These are phyloP conservation scores for Zeugodacus cucurbitae DNA, from an alignment of 1,140 invertebrate species.

Conservation along the genomic window DNA sequence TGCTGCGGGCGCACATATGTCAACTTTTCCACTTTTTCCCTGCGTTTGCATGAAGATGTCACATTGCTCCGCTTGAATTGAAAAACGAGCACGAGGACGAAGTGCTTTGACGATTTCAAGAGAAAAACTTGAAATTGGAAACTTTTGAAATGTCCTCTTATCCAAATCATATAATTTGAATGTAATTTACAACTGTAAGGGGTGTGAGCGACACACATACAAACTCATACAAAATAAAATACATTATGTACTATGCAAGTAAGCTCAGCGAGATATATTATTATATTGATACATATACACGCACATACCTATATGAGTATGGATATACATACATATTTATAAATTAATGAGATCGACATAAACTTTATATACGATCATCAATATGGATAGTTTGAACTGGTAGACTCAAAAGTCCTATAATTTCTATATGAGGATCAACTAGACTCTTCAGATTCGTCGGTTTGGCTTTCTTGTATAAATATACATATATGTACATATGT, in stretches of 20 bases:
- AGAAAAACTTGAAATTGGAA: conserved; percentile 62
- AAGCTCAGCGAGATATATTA: neutral
- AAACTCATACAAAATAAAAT: neutral
- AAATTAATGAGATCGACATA: too few relatives aligned
- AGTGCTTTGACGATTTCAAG: conserved; percentile 51
- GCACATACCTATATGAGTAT: neutral
- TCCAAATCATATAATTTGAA: conserved; percentile 65
- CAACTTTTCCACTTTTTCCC: conserved; percentile 57
- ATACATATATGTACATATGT: too few relatives aligned
- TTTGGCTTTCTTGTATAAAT: too few relatives aligned
- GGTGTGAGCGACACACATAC: neutral
- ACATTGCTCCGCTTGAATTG: conserved; percentile 13
- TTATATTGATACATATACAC: neutral
- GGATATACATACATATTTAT: neutral
- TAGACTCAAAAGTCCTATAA: neutral
- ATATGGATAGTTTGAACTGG: neutral
- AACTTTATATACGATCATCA: neutral
- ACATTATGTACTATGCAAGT: neutral
- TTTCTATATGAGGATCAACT: neutral
- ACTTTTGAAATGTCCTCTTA: conserved; percentile 65
- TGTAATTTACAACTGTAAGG: conserved; percentile 62
- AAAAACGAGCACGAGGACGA: neutral
- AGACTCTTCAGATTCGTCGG: too few relatives aligned
- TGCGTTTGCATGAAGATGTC: conserved; percentile 25
- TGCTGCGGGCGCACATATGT: conserved; percentile 65